Evolutionary conservation across 35 echinoderm and acorn worm genomes (phyloP), one percentile per base, ranked within the genome.

Genomic region (Heliocidaris erythrogramma): DNA sequence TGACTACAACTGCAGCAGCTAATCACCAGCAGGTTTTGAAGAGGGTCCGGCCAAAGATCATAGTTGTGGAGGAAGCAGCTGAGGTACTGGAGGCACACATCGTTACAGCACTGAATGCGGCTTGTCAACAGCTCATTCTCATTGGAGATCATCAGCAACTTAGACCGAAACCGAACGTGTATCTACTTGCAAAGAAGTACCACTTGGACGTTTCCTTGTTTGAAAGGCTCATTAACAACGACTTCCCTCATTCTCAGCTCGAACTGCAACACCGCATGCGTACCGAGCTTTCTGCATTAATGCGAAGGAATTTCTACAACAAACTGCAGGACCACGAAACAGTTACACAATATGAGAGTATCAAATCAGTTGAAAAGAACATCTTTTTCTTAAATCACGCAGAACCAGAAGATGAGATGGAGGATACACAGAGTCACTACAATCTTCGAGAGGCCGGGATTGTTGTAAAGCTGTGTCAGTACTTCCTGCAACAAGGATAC

Each of bases 91-190:
- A 42, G 35, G 35, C 35, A 42, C 35, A 42, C 35, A 42, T 42
- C 35, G 3, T 42, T 42, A 42, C 35, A 42, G 35, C 35, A 42
- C 35, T 42, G 35, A 42, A 42, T 42, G 35, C 86, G 24, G 42
- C 93, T 31, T 96, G 95, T 94, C 88, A 98, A 88, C 96, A 98
- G 94, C 90, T 98, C 24, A 98, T 98, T 65, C 91, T 98, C 5
- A 98, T 98, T 31, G 97, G 97, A 56, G 97, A 98, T 69, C 96
- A 98, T 90, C 96, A 98, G 30, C 97, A 98, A 86, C 91, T 98
- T 5, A 42, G 95, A 56, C 97, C 97, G n/a, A 98, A 98, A 30
- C 96, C 97, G 71, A 98, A 94, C 1, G 97, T 98, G 42, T 98
- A 96, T 60, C 88, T 94, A 85, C 86, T 98, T 30, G 96, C 95